A percentile compares a stretch with the other conserved stretches of the same genome.
These are phyloP conservation scores for Gortyna flavago DNA, from an alignment of 2,888 invertebrate species.

Conservation along the genomic window DNA sequence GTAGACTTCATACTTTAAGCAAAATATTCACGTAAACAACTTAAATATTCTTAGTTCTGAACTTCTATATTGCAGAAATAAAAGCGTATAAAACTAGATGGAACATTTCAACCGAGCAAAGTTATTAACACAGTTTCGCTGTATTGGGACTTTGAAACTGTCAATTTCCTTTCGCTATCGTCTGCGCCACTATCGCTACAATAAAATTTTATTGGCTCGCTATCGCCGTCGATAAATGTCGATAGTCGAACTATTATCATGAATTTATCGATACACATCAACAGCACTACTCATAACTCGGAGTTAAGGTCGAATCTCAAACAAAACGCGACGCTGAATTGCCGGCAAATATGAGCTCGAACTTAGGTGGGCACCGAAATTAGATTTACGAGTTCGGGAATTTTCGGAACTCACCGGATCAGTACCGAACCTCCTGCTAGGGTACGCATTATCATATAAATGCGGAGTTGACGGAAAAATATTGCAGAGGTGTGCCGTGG, in stretches of 20 bases:
- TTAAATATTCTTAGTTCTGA: conserved; percentile 24
- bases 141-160: conserved; percentile 59
- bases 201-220: conserved; percentile 64
- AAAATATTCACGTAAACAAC: conserved; percentile 29
- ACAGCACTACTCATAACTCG: conserved; percentile 72
- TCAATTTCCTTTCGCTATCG: conserved; percentile 63
- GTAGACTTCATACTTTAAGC: background rate
- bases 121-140: conserved; percentile 57
- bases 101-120: conserved; percentile 34
- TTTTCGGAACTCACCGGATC: conserved; percentile 87
- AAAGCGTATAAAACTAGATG: conserved; percentile 47
- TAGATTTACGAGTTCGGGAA: conserved; percentile 88
- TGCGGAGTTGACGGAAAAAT: conserved; percentile 86
- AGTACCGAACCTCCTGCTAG: conserved; percentile 80
- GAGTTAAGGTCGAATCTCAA: conserved; percentile 75
- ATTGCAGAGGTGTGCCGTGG: conserved; percentile 78
- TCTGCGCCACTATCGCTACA: conserved; percentile 57
- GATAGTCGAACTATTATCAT: conserved; percentile 59
- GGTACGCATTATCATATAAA: conserved; percentile 83
- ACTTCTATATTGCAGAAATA: conserved; percentile 39
- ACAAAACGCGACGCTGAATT: conserved; percentile 72
- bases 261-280: conserved; percentile 67
- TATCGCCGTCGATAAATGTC: conserved; percentile 61
- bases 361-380: conserved; percentile 81
- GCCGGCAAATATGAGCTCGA: conserved; percentile 80